These are phyloP conservation scores for Drosophila lacteicornis DNA, from an alignment of 1,140 invertebrate species.

Conservation along the genomic window DNA sequence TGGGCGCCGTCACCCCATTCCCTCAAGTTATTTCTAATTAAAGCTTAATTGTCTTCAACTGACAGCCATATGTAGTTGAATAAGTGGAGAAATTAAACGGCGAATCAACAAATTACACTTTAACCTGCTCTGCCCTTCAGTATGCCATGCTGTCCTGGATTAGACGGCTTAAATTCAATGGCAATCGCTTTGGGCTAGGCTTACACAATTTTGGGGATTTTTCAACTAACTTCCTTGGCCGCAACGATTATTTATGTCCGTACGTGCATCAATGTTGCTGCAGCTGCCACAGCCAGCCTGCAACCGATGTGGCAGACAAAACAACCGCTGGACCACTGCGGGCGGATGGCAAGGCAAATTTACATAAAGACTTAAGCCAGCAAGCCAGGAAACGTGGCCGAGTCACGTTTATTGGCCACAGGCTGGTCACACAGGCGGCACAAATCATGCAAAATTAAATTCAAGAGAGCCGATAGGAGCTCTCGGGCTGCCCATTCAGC, in stretches of 20 bases:
- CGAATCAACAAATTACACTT: slow-evolving; percentile 17
- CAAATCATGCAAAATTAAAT: slow-evolving; percentile 65
- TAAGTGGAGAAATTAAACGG: slow-evolving; percentile 2
- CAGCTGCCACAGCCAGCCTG: slow-evolving; percentile 52
- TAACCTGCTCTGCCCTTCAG: neutral
- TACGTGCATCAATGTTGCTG: slow-evolving; percentile 54
- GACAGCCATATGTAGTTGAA: slow-evolving; percentile 12
- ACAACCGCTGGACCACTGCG: slow-evolving; percentile 19
- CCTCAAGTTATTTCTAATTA: slow-evolving; percentile 71
- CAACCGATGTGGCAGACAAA: slow-evolving; percentile 55
- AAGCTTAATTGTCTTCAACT: slow-evolving; percentile 62
- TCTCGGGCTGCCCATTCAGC: slow-evolving; percentile 4
- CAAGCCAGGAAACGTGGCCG: slow-evolving; percentile 65
- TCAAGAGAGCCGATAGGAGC: slow-evolving; percentile 22
- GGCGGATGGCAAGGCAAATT: slow-evolving; percentile 46
- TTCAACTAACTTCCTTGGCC: slow-evolving; percentile 32
- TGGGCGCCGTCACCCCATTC: neutral
- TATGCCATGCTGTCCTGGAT: neutral
- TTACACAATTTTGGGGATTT: slow-evolving; percentile 28
- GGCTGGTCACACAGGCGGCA: slow-evolving; percentile 45
- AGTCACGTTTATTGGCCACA: slow-evolving; percentile 78
- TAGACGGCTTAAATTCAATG: slow-evolving; percentile 22
- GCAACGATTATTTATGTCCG: slow-evolving; percentile 46
- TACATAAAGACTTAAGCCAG: slow-evolving; percentile 61
- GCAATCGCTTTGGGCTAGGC: slow-evolving; percentile 19